Evolutionary conservation across 2,113 vertebrate species (phyloP), one percentile per base, ranked within the genome.

Genomic region (Gnathonemus longibarbis): DNA sequence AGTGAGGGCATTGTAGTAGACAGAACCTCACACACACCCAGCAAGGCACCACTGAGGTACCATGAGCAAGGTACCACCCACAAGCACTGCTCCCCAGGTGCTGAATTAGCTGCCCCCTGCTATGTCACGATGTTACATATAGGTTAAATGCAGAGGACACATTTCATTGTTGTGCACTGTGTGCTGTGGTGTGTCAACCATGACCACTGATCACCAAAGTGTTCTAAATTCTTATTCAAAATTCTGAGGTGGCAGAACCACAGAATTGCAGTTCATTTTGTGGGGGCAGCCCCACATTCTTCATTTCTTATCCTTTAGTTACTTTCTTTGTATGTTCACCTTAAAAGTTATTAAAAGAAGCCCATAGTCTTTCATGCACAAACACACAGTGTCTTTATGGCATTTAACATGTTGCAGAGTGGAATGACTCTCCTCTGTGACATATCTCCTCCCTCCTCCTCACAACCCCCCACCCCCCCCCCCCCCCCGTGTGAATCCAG

Each of bases 361-460:
- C 86, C 58, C 74, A 92, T 27, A 84, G 80, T 89, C 66, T 83
- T 45, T 31, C 77, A 52, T 66, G 56, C 66, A 74, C 91, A 83
- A 27, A 56, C 45, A 35, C 45, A 11, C 48, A 42, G 52, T 17
- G 42, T 84, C 31, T 66, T 31, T 15, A 74, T 31, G 66, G 31
- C 10, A 74, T 11, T 74, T 31, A 31, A 31, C n/a, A 74, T 74
- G 66, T 35, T 74, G 27, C 27, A 35, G 66, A 13, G 10, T 35
- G 4, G 66, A 35, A 35, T 31, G 24, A 11, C 70, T 74, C 27
- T 74, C 70, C 31, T 35, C 31, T 39, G 70, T 74, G 9, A n/a
- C 58, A 27, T 66, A 66, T 27, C 58, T 58, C 56, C 56, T 62
- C 21, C 21, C 21, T n/a, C 21, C 56, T 58, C 21, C 15, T 56